A percentile compares a stretch with the other conserved stretches of the same genome.
phyloP scores from a whole-genome alignment of 1,140 invertebrate genomes.

The Drosophila murphyi region DNA sequence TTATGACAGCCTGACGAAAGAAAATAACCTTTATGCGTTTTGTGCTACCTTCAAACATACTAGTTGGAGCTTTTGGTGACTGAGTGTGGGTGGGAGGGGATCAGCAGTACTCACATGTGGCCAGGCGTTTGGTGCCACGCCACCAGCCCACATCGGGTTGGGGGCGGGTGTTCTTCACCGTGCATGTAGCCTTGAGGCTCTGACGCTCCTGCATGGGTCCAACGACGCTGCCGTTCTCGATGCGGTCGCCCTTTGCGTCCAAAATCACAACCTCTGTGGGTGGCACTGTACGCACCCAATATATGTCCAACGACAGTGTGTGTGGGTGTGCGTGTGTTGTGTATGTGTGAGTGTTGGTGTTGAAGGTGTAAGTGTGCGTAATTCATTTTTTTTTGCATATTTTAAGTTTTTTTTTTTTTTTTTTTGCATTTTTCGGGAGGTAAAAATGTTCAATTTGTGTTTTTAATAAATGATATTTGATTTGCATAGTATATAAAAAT shows the following conservation, averaged over 20 bases:
- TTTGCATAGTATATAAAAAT: slow-evolving; percentile 45
- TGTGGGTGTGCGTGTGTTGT: slow-evolving; percentile 28
- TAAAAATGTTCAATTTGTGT: slow-evolving; percentile 63
- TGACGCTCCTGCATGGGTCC: slow-evolving; percentile 83
- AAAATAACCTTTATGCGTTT: slow-evolving; percentile 39
- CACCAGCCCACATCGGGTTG: slow-evolving; percentile 81
- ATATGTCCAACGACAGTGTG: slow-evolving; percentile 34
- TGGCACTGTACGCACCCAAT: slow-evolving; percentile 67
- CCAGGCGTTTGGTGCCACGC: slow-evolving; percentile 70
- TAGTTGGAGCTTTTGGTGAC: slow-evolving; percentile 7
- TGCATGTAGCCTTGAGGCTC: slow-evolving; percentile 72
- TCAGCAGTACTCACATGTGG: slow-evolving; percentile 74
- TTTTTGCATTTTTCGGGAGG: slow-evolving; percentile 43
- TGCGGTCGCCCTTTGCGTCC: slow-evolving; percentile 80
- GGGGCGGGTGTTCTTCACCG: slow-evolving; percentile 76
- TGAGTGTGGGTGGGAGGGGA: neutral
- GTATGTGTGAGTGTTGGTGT: slow-evolving; percentile 32
- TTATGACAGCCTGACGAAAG: slow-evolving; percentile 43
- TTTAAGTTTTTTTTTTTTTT: slow-evolving; percentile 15
- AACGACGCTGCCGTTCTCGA: slow-evolving; percentile 73
- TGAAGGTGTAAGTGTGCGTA: slow-evolving; percentile 28
- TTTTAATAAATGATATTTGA: slow-evolving; percentile 69
- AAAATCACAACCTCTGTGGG: slow-evolving; percentile 79
- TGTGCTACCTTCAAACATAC: slow-evolving; percentile 26
- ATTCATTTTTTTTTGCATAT: slow-evolving; percentile 41